Evolutionary conservation across 2,888 invertebrate genomes (phyloP).

Genomic region (Ennomos erosarius): DNA sequence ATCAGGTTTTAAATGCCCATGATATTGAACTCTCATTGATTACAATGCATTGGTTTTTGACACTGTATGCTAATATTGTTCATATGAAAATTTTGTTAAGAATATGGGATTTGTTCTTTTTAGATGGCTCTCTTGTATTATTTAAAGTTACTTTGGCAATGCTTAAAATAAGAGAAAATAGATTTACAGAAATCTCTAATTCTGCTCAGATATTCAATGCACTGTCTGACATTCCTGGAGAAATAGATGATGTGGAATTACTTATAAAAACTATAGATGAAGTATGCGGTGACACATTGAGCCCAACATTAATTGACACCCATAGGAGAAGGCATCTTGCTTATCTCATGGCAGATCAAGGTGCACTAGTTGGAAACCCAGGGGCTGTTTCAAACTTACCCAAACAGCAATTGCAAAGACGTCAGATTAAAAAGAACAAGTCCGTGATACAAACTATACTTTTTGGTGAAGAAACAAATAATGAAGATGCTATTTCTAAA

Average conservation of each 20-base stretch:
- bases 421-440: constrained; percentile 96
- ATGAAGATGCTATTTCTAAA: constrained; percentile 95
- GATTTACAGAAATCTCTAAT: constrained; percentile 94
- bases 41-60: constrained; percentile 98
- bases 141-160: constrained; percentile 98
- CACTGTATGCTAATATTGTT: constrained; percentile 97
- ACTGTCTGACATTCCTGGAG: constrained; percentile 97
- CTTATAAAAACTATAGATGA: constrained; percentile 89
- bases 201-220: constrained; percentile 99
- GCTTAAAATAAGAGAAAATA: constrained; percentile 92
- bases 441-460: constrained; percentile 95
- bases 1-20: constrained; percentile 95
- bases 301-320: constrained; percentile 94
- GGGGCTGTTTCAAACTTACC: constrained; percentile 95
- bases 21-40: constrained; percentile 98
- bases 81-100: constrained; percentile 96
- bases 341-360: constrained; percentile 98
- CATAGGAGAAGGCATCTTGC: constrained; percentile 96
- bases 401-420: constrained; percentile 94
- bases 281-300: constrained; percentile 92
- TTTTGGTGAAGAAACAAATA: constrained; percentile 91
- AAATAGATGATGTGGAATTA: constrained; percentile 95
- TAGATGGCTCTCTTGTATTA: constrained; percentile 96
- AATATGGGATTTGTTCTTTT: constrained; percentile 98
- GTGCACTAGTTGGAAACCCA: constrained; percentile 95